phyloP scores from a whole-genome alignment of 2,888 invertebrate species.

The Loripinus fragilis region DNA sequence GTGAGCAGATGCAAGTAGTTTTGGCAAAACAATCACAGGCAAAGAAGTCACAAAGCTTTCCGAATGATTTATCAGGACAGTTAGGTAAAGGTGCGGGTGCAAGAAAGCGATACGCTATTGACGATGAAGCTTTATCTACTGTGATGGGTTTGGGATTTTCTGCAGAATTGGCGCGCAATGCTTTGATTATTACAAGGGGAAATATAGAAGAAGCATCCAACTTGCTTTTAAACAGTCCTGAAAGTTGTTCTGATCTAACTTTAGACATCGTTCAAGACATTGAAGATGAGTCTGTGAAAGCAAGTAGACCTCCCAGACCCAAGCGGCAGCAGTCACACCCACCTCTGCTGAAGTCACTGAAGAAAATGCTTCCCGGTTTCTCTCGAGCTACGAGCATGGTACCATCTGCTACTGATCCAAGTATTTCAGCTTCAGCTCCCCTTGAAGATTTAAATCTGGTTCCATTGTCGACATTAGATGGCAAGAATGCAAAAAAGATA shows the following conservation, averaged over 20 bases:
- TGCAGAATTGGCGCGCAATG: slow-evolving; percentile 66
- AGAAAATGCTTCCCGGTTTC: slow-evolving; percentile 49
- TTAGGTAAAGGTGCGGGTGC: background rate
- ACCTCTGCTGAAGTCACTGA: slow-evolving; percentile 48
- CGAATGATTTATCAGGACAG: slow-evolving; percentile 22
- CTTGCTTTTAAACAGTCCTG: slow-evolving; percentile 63
- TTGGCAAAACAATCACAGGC: slow-evolving; percentile 27
- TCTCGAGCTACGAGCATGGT: slow-evolving; percentile 50
- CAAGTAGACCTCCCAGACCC: slow-evolving; percentile 11
- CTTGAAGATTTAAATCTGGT: slow-evolving; percentile 61
- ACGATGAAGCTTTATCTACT: slow-evolving; percentile 63
- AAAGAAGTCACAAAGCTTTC: slow-evolving; percentile 37
- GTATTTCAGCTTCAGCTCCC: slow-evolving; percentile 20
- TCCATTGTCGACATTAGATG: slow-evolving; percentile 65
- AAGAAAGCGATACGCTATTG: slow-evolving; percentile 15
- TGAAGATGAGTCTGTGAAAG: background rate
- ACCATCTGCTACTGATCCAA: slow-evolving; percentile 42
- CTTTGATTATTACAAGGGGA: slow-evolving; percentile 71
- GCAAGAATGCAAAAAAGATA: slow-evolving; percentile 68
- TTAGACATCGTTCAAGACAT: slow-evolving; percentile 18
- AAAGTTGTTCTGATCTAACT: slow-evolving; percentile 33
- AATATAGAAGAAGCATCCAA: slow-evolving; percentile 69
- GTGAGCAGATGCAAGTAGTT: slow-evolving; percentile 40
- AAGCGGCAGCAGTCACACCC: slow-evolving; percentile 61
- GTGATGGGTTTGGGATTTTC: slow-evolving; percentile 73